Evolutionary conservation across 1,140 invertebrate genomes (phyloP), one percentile per base, ranked within the genome.

Genomic region (Scaptomyza pallida): DNA sequence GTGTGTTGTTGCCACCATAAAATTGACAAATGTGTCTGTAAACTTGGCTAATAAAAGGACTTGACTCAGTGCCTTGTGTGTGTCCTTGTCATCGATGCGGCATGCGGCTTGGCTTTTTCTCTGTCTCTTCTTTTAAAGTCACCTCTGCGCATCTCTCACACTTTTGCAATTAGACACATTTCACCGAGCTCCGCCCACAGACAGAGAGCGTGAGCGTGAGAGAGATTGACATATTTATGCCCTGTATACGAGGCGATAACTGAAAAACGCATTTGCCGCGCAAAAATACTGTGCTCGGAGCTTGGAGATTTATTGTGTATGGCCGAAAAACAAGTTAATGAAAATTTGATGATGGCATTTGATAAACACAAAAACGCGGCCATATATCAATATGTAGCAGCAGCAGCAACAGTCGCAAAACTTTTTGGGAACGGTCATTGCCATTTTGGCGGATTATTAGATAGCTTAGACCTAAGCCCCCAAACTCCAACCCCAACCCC

Each of bases 11-110:
- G 85, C 47, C 85, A 79, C 77, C 85, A 89, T 89, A 86, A 89
- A 89, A 82, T 86, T 89, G 86, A 89, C 86, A 89, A 89, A 89
- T 89, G 86, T 89, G 86, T 89, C 86, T 89, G 86, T 86, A 86
- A 89, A 89, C 86, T 89, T 89, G 78, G 78, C 81, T 86, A 89
- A 89, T 86, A 86, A 89, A 89, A 61, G 65, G 15, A 16, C 41
- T 30, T 30, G 8, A 0, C 26, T 43, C 26, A 10, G 8, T 37
- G 40, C 23, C 23, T 26, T 26, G 23, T 26, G 21, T 21, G 23
- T 43, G 17, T 44, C n/a, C 21, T 35, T 70, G 60, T 63, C 44
- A 55, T 41, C 52, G 51, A 48, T 57, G 60, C 43, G 19, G 48
- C 47, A 26, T 47, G 13, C 26, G 41, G 26, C 26, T 26, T 56